Percentiles rank a stretch among this genome's conserved stretches.
These are phyloP conservation scores for Plectropomus leopardus DNA, from an alignment of 2,113 vertebrate genomes.

Conservation along the genomic window DNA sequence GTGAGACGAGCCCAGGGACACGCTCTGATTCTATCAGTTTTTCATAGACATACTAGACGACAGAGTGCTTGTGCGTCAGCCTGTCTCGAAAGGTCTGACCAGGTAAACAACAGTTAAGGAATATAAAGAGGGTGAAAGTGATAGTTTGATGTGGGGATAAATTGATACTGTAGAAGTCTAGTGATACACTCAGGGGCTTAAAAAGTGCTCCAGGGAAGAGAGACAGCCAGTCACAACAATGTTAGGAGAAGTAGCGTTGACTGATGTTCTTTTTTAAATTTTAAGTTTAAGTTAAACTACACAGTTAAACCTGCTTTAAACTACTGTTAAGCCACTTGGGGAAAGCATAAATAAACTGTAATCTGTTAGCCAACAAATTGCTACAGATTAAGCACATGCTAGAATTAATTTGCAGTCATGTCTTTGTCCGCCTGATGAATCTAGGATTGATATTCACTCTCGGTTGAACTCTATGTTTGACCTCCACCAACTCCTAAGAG, in stretches of 20 bases:
- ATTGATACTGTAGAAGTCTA: background rate
- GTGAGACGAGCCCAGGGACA: conserved; percentile 56
- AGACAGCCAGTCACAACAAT: background rate
- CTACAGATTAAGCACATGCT: background rate
- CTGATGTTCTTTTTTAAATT: background rate
- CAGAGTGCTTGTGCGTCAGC: background rate
- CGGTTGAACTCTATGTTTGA: background rate
- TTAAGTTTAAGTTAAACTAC: background rate
- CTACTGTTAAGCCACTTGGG: background rate
- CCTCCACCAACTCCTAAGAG: background rate
- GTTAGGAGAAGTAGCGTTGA: background rate
- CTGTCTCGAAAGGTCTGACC: conserved; percentile 38
- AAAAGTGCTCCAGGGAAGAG: background rate
- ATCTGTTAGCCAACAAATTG: background rate
- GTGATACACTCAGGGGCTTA: background rate
- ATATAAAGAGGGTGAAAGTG: conserved; percentile 9
- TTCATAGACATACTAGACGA: conserved; percentile 31
- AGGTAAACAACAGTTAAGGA: conserved; percentile 20
- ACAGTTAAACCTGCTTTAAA: background rate
- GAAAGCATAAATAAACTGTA: background rate
- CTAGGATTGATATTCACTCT: background rate
- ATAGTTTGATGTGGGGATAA: background rate
- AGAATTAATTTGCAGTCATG: background rate
- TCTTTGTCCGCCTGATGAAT: background rate
- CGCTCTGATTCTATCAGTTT: conserved; percentile 57